Evolutionary conservation across 2,888 invertebrate species (phyloP).

Genomic region (Eristalis tenax): DNA sequence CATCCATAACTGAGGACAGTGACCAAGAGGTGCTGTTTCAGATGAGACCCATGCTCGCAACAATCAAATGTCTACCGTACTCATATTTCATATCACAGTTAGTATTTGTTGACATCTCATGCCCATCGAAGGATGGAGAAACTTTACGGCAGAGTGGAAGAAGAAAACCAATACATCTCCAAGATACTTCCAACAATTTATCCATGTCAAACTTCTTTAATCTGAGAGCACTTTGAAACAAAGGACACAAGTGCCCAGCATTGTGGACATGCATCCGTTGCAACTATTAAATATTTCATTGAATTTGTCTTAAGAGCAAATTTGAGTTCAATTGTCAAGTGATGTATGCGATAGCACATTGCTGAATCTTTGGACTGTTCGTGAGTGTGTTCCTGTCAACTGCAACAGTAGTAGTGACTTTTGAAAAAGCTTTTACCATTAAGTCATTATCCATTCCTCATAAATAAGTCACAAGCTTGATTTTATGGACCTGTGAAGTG

Average conservation of each 20-base stretch:
- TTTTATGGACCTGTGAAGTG: background rate
- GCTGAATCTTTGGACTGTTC: background rate
- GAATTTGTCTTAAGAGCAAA: background rate
- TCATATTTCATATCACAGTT: no score
- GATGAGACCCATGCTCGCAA: no score
- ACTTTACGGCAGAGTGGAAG: no score
- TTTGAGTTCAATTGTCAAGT: background rate
- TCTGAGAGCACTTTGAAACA: background rate
- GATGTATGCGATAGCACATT: background rate
- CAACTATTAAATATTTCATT: background rate
- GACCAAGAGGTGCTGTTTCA: no score
- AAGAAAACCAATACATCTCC: no score
- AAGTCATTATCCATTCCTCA: background rate
- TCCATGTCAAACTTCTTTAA: background rate
- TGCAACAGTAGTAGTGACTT: background rate
- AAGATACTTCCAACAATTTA: background rate
- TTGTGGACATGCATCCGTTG: background rate
- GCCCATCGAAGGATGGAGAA: no score
- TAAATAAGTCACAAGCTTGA: slow-evolving; percentile 10
- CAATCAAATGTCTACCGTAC: no score
- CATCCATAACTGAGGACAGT: no score
- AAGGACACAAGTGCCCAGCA: background rate
- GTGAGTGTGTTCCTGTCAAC: background rate
- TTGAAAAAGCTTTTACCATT: slow-evolving; percentile 1
- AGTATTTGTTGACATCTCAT: no score